A percentile compares a stretch with the other conserved stretches of the same genome.
Evolutionary conservation across 2,113 vertebrate species (phyloP).

Genomic region (Cervus canadensis): DNA sequence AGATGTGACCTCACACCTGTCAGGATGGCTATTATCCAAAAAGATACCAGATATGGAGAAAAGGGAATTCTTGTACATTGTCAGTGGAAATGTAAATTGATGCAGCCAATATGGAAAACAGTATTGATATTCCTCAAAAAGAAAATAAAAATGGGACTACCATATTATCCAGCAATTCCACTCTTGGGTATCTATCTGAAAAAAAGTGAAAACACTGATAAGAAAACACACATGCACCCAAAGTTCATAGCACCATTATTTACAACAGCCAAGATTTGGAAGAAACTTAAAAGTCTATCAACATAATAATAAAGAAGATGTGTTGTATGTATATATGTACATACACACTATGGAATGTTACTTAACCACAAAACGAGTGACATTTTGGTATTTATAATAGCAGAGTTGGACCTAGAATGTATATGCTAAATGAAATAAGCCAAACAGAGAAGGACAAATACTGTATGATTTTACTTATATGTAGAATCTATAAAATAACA

Average conservation of each 20-base stretch:
- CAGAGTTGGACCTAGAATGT: background rate
- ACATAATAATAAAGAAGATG: background rate
- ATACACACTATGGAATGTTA: background rate
- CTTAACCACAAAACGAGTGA: background rate
- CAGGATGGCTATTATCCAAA: background rate
- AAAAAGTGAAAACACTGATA: background rate
- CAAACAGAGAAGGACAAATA: background rate
- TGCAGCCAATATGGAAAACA: background rate
- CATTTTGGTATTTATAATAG: background rate
- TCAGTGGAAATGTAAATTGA: too few species aligned
- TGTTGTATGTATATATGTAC: accelerated
- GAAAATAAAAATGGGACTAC: background rate
- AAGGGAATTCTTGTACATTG: background rate
- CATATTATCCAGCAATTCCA: background rate
- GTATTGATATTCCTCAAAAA: background rate
- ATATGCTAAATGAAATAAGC: background rate
- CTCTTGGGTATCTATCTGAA: background rate
- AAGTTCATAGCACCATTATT: background rate
- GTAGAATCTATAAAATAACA: background rate
- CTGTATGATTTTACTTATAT: background rate
- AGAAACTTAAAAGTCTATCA: background rate
- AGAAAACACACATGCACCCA: background rate
- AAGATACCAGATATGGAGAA: background rate
- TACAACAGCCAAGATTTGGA: background rate
- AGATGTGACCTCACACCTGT: background rate